A percentile compares a stretch with the other conserved stretches of the same genome.
phyloP scores from a whole-genome alignment of 2,888 invertebrate species.

The Entomobrya multifasciata region DNA sequence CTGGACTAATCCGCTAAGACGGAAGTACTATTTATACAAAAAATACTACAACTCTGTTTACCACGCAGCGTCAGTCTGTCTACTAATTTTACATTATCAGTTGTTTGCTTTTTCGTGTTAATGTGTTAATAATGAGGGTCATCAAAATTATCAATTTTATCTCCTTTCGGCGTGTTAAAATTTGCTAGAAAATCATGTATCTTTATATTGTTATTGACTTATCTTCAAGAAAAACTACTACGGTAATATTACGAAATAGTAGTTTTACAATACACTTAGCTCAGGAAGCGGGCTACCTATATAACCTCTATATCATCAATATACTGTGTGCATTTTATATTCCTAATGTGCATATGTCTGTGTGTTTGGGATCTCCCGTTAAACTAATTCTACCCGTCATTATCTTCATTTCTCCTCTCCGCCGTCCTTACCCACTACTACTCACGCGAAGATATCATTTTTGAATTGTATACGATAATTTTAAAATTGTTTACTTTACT shows the following conservation, averaged over 20 bases:
- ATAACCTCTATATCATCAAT: neutral
- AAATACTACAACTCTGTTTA: neutral
- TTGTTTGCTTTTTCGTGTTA: constrained; percentile 2
- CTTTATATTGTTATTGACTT: neutral
- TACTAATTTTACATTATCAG: constrained; percentile 3
- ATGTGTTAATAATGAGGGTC: constrained; percentile 25
- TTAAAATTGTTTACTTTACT: neutral
- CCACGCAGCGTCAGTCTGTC: neutral
- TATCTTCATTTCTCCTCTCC: neutral
- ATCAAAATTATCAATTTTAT: constrained; percentile 6
- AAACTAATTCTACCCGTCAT: neutral
- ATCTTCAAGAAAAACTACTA: neutral
- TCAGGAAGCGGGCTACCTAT: neutral
- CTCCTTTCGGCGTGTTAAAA: neutral
- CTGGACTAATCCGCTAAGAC: constrained; percentile 4
- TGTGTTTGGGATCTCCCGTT: neutral
- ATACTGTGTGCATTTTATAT: neutral
- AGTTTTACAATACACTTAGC: neutral
- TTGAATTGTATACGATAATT: too few relatives aligned
- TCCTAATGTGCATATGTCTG: too few relatives aligned
- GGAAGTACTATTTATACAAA: constrained; percentile 26
- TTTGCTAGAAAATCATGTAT: neutral
- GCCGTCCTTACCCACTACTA: constrained; percentile 24
- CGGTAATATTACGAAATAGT: too few relatives aligned
- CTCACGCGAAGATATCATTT: constrained; percentile 51